Evolutionary conservation across 2,888 invertebrate genomes (phyloP).

Genomic region (Drymonia ruficornis): DNA sequence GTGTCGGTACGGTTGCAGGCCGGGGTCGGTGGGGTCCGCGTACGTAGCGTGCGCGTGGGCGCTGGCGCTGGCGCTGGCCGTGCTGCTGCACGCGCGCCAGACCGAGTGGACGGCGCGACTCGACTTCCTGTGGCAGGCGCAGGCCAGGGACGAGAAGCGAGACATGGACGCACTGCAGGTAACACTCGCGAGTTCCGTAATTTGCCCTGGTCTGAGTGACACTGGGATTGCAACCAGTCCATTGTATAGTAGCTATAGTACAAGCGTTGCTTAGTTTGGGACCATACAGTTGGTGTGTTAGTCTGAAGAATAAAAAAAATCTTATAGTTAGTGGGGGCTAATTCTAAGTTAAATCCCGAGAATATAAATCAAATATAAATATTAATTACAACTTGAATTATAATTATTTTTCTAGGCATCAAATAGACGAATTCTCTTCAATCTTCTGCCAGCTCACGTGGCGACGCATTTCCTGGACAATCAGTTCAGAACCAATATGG

Average conservation of each 20-base stretch:
- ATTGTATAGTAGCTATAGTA: too few relatives aligned
- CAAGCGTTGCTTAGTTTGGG: too few relatives aligned
- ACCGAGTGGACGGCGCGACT: constrained; percentile 96
- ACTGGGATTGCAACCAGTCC: too few relatives aligned
- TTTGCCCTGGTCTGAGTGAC: too few relatives aligned
- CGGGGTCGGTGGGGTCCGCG: constrained; percentile 88
- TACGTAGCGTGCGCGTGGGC: constrained; percentile 92
- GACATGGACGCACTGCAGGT: constrained; percentile 95
- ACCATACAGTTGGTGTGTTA: too few relatives aligned
- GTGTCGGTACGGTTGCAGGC: constrained; percentile 37
- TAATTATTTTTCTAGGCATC: constrained; percentile 83
- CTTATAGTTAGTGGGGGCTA: too few relatives aligned
- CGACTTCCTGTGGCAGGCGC: constrained; percentile 92
- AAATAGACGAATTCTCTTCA: constrained; percentile 94
- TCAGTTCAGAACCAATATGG: constrained; percentile 94
- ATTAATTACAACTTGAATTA: too few relatives aligned
- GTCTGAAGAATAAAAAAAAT: too few relatives aligned
- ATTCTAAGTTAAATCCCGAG: too few relatives aligned
- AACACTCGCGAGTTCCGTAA: too few relatives aligned
- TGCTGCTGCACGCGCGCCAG: constrained; percentile 92
- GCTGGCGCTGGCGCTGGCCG: constrained; percentile 92
- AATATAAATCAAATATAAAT: too few relatives aligned
- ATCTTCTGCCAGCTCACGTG: constrained; percentile 95
- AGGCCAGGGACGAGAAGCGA: constrained; percentile 95
- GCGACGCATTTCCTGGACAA: constrained; percentile 96